Evolutionary conservation across 2,797 vertebrate genomes (phyloP).

Genomic region (Picus viridis): DNA sequence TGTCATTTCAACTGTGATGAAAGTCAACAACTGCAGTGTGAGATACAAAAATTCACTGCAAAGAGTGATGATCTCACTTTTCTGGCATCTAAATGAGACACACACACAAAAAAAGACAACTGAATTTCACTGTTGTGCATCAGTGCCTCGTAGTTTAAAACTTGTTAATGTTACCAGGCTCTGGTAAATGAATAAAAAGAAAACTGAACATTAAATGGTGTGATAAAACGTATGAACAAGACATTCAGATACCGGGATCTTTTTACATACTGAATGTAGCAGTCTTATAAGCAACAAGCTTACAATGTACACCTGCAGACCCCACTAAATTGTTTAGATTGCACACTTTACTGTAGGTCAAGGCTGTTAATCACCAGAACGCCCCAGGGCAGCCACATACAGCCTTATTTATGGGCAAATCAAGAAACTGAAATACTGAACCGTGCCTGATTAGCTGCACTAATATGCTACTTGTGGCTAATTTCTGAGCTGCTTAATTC

Average conservation of each 20-base stretch:
- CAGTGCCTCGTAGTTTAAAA: constrained; percentile 19
- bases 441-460: constrained; percentile 94
- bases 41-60: neutral
- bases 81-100: neutral
- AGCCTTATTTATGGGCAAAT: constrained; percentile 93
- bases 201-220: constrained; percentile 61
- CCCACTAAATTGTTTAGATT: constrained; percentile 73
- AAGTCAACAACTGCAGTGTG: neutral
- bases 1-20: neutral
- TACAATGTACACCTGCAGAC: constrained; percentile 68
- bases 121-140: neutral
- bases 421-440: constrained; percentile 93
- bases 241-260: neutral
- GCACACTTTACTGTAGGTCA: constrained; percentile 89
- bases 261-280: constrained; percentile 3
- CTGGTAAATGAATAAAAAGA: constrained; percentile 58
- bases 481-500: constrained; percentile 93
- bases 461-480: constrained; percentile 99
- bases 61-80: neutral
- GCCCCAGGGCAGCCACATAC: constrained; percentile 87
- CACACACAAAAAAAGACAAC: neutral
- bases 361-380: constrained; percentile 90
- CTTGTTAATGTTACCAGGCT: constrained; percentile 27
- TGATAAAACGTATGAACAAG: constrained; percentile 60
- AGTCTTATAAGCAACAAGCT: constrained; percentile 56